phyloP scores from a whole-genome alignment of 2,113 vertebrate genomes.

The Epinephelus moara region DNA sequence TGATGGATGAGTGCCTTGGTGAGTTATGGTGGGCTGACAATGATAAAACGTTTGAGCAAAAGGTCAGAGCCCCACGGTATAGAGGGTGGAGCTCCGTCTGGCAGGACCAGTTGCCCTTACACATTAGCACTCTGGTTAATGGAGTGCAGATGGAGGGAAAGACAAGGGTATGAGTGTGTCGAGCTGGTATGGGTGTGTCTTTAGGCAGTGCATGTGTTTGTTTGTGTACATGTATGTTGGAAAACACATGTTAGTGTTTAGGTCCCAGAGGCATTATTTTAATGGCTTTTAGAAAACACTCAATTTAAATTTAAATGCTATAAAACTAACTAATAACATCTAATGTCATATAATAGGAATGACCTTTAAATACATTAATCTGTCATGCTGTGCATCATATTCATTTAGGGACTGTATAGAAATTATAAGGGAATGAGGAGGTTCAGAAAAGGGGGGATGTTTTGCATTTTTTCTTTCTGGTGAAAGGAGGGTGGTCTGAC shows the following conservation, averaged over 20 bases:
- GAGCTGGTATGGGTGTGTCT: background rate
- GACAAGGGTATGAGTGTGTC: background rate
- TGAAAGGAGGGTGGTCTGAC: background rate
- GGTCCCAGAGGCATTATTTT: too few relatives aligned
- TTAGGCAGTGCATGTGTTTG: background rate
- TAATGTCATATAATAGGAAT: background rate
- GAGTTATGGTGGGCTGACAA: conserved; percentile 56
- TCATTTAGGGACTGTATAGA: background rate
- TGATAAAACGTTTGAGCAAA: conserved; percentile 37
- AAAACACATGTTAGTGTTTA: background rate
- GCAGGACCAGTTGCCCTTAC: background rate
- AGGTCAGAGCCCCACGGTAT: conserved; percentile 40
- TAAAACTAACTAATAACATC: background rate
- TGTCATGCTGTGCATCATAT: background rate
- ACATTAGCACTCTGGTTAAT: conserved; percentile 49
- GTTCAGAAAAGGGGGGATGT: background rate
- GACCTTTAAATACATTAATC: background rate
- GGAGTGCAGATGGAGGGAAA: conserved; percentile 55
- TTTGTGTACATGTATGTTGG: background rate
- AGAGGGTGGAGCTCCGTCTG: conserved; percentile 2
- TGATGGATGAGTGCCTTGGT: conserved; percentile 31
- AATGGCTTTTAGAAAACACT: background rate
- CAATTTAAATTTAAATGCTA: background rate
- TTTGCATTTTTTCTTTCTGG: background rate
- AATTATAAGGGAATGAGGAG: background rate